Percentiles rank a stretch among this genome's conserved stretches.
phyloP scores from a whole-genome alignment of 1,140 invertebrate species.

The Scylla paramamosain region DNA sequence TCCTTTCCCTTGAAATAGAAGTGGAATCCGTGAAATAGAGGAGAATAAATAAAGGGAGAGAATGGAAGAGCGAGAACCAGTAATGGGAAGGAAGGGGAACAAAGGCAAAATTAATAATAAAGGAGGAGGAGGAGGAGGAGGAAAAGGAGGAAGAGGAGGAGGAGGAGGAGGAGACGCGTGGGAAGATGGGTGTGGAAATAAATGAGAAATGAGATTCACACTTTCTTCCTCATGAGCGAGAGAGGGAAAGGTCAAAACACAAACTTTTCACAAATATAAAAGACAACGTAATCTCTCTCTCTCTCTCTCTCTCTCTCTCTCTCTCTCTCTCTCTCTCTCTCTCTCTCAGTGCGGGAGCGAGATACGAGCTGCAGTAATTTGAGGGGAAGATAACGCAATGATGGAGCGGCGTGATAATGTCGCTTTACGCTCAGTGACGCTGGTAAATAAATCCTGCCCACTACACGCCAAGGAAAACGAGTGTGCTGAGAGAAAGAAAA shows the following conservation, averaged over 20 bases:
- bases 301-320: too few species aligned
- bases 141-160: background rate
- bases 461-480: background rate
- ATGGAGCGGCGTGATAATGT: background rate
- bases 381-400: background rate
- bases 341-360: background rate
- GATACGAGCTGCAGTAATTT: background rate
- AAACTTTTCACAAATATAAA: background rate
- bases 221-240: background rate
- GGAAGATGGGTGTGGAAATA: background rate
- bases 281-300: too few species aligned
- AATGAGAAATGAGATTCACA: constrained; percentile 8
- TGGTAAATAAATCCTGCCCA: too few species aligned
- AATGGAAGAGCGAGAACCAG: background rate
- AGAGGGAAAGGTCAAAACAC: background rate
- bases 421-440: background rate
- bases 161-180: background rate
- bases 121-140: constrained; percentile 17
- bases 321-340: background rate
- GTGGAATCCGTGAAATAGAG: background rate
- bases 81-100: background rate
- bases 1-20: background rate
- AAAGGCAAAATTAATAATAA: background rate
- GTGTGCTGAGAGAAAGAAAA: background rate
- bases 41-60: background rate